phyloP scores from a whole-genome alignment of 2,113 vertebrate genomes.

The Rhadina sibilatrix region DNA sequence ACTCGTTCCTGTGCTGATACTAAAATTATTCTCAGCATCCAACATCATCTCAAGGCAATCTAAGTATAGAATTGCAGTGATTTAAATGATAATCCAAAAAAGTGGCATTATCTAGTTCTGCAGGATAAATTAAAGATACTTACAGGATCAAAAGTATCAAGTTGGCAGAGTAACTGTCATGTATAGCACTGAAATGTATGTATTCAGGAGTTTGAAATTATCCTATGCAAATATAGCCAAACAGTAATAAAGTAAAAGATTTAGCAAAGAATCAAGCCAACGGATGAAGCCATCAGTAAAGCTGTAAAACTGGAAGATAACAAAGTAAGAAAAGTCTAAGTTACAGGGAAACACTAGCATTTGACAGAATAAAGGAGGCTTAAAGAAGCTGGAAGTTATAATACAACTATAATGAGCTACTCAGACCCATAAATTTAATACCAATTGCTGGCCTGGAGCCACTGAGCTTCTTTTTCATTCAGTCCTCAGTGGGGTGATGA shows the following conservation, averaged over 20 bases:
- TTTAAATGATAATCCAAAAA: conserved; percentile 33
- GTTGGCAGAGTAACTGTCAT: not conserved
- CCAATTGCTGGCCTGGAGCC: not conserved
- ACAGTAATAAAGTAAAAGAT: conserved; percentile 31
- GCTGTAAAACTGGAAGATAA: not conserved
- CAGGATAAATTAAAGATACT: conserved; percentile 44
- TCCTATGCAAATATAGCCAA: conserved; percentile 13
- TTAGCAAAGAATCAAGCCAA: not conserved
- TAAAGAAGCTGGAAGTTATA: not conserved
- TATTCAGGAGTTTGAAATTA: conserved; percentile 28
- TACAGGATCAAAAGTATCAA: conserved; percentile 31
- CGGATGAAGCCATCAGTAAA: not conserved
- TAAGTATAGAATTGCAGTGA: not conserved
- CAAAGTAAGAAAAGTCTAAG: not conserved
- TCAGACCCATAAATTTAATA: not conserved
- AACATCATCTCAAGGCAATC: conserved; percentile 4
- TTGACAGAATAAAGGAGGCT: conserved; percentile 13
- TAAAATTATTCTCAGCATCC: conserved; percentile 19
- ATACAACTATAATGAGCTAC: not conserved
- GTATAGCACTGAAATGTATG: not conserved
- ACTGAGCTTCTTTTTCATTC: not conserved
- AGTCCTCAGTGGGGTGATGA: not conserved
- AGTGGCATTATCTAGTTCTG: not conserved
- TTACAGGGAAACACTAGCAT: not conserved
- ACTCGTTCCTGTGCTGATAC: not conserved